phyloP scores from a whole-genome alignment of 2,113 vertebrate species.

The Balaenoptera acutorostrata region DNA sequence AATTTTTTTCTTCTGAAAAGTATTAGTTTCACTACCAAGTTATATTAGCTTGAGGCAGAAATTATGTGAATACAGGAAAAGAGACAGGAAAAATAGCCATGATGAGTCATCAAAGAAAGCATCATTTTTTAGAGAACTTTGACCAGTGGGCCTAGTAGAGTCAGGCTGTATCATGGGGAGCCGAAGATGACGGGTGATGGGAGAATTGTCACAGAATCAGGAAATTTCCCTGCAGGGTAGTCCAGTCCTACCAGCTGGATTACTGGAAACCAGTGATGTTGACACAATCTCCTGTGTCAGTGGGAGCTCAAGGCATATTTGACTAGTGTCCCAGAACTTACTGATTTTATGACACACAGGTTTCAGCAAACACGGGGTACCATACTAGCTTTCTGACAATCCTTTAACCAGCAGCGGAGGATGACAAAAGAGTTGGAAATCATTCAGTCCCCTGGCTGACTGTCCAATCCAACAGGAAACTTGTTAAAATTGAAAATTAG shows the following conservation, averaged over 20 bases:
- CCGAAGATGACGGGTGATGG: neutral
- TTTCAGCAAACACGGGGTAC: neutral
- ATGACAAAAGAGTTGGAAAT: neutral
- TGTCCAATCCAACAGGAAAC: neutral
- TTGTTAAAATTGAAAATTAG: neutral
- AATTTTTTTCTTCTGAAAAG: neutral
- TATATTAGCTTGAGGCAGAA: conserved; percentile 24
- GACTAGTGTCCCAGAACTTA: neutral
- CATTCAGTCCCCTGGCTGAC: neutral
- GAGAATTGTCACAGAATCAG: neutral
- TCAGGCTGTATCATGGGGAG: neutral
- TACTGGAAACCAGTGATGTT: neutral
- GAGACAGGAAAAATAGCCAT: neutral
- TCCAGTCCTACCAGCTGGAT: neutral
- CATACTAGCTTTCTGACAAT: neutral
- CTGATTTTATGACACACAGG: neutral
- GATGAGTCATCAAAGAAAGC: neutral
- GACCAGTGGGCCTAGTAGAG: neutral
- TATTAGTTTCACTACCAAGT: conserved; percentile 6
- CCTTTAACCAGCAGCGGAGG: neutral
- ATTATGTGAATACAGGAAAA: neutral
- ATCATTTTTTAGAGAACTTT: neutral
- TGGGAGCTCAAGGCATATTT: neutral
- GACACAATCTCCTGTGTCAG: neutral
- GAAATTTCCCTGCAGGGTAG: neutral